Percentiles rank a stretch among this genome's conserved stretches.
Evolutionary conservation across 1,140 invertebrate species (phyloP).

Genomic region (Macrosteles quadrilineatus): DNA sequence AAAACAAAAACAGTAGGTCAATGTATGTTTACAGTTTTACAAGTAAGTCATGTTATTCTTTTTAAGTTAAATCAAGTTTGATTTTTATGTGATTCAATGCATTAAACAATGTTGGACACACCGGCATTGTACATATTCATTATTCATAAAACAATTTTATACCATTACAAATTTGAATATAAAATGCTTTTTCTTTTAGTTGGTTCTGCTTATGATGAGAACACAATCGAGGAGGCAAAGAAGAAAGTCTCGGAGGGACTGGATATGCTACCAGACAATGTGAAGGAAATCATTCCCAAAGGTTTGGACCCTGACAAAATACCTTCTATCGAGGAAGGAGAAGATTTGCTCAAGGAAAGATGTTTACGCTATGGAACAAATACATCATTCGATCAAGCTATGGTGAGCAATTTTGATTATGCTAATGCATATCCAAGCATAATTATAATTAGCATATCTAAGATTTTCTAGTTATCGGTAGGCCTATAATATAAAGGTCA

Average conservation of each 20-base stretch:
- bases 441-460: conserved; percentile 8
- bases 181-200: neutral
- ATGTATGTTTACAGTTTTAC: too few relatives aligned
- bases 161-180: too few relatives aligned
- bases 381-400: conserved; percentile 35
- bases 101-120: too few relatives aligned
- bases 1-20: too few relatives aligned
- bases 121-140: too few relatives aligned
- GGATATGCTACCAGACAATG: conserved; percentile 5
- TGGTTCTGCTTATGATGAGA: neutral
- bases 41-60: too few relatives aligned
- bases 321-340: conserved; percentile 45
- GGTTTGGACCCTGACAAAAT: conserved; percentile 27
- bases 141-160: too few relatives aligned
- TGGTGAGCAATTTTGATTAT: too few relatives aligned
- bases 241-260: conserved; percentile 1
- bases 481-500: too few relatives aligned
- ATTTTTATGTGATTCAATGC: too few relatives aligned
- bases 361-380: conserved; percentile 51
- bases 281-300: conserved; percentile 11
- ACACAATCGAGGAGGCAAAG: neutral
- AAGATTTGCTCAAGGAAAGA: conserved; percentile 49
- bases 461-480: too few relatives aligned
- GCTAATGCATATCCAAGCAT: conserved; percentile 29
- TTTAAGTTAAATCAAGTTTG: too few relatives aligned